Evolutionary conservation across 2,888 invertebrate species (phyloP).

Genomic region (Cryptocheilus praepositus): DNA sequence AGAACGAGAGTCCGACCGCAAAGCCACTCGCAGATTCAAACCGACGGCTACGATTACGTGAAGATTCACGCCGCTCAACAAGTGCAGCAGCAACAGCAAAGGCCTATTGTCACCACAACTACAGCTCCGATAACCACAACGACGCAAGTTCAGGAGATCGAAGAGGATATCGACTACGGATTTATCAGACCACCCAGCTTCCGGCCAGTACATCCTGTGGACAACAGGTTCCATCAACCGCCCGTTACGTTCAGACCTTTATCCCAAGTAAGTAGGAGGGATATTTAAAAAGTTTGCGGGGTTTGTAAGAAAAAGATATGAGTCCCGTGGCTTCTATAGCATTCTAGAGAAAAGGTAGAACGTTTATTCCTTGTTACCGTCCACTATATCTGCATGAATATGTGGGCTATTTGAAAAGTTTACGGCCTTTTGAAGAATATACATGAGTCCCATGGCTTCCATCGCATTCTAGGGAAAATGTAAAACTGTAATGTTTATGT

Average conservation of each 20-base stretch:
- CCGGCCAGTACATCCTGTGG: constrained; percentile 56
- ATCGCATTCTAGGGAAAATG: no score
- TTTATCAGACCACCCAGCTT: constrained; percentile 76
- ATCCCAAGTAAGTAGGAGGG: constrained; percentile 49
- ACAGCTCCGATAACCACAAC: constrained; percentile 58
- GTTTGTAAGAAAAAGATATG: no score
- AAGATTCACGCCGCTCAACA: constrained; percentile 60
- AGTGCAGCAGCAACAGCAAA: constrained; percentile 43
- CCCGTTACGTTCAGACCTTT: constrained; percentile 52
- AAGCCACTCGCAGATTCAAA: constrained; percentile 60
- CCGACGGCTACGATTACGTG: constrained; percentile 69
- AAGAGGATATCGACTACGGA: constrained; percentile 73
- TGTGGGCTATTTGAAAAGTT: no score
- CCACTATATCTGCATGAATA: no score
- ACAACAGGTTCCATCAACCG: constrained; percentile 41
- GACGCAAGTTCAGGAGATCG: constrained; percentile 30
- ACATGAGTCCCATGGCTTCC: no score
- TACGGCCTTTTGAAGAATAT: no score
- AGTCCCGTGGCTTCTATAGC: no score
- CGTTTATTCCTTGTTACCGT: no score
- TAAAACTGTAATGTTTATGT: no score
- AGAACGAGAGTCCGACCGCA: constrained; percentile 50
- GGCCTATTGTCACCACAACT: constrained; percentile 38
- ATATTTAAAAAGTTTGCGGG: no score
- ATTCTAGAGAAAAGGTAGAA: no score